Evolutionary conservation across 2,888 invertebrate genomes (phyloP), one percentile per base, ranked within the genome.

Genomic region (Stramonita haemastoma): DNA sequence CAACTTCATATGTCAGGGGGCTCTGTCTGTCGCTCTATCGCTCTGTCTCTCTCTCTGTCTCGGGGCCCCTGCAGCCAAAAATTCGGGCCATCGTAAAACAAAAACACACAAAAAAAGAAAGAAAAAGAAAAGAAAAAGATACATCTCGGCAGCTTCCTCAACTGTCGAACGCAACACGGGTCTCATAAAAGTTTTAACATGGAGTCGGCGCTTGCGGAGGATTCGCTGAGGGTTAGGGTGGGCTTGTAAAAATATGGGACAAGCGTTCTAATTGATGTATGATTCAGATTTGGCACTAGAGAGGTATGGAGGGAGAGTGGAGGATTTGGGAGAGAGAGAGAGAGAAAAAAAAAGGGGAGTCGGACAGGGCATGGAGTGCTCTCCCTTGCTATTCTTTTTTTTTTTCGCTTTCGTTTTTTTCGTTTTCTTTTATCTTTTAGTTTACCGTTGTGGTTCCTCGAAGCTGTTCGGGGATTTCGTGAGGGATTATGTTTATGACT

Each of bases 231-330:
- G 73, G 73, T n/a, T 26, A 13, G n/a, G n/a, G 13, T 8, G 26
- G 73, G 73, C 73, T 73, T 73, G 73, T 73, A 46, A 5, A n/a
- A n/a, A n/a, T 73, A 1, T n/a, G 26, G n/a, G n/a, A 73, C 73
- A 73, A n/a, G n/a, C 73, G 73, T 26, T 73, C 73, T 73, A 73
- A 73, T 73, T 73, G 73, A 73, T 73, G 73, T 73, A 73, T 73
- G 73, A 73, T 73, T 73, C 73, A 73, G 73, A 73, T n/a, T 73
- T n/a, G 29, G 73, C n/a, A 11, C 8, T 26, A n/a, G 26, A n/a
- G 26, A n/a, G 11, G 73, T 13, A n/a, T 22, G 73, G 29, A 13
- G 0, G n/a, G 70, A 26, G 11, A 26, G 70, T 5, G 73, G n/a
- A n/a, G 73, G 73, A n/a, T 4, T 1, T 0, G n/a, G 73, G n/a